These are phyloP conservation scores for Drosophila quinaria DNA, from an alignment of 2,888 invertebrate genomes.

Conservation along the genomic window DNA sequence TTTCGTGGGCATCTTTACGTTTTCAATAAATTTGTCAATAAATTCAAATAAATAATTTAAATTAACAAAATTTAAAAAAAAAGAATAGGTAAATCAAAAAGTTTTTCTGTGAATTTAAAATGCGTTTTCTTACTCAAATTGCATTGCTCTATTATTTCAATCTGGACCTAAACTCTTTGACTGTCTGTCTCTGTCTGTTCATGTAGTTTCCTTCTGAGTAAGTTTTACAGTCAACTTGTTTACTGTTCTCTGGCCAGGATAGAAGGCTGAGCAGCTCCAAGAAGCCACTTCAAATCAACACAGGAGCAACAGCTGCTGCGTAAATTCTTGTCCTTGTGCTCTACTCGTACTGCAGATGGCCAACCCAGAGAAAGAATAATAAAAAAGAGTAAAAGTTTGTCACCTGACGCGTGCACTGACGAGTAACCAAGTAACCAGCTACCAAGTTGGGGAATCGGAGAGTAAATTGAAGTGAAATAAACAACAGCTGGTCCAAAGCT, in stretches of 20 bases:
- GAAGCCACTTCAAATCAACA: constrained; percentile 55
- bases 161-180: constrained; percentile 12
- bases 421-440: constrained; percentile 26
- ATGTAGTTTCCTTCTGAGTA: constrained; percentile 45
- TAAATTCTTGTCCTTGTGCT: constrained; percentile 40
- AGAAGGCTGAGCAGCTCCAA: constrained; percentile 24
- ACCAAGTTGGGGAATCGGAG: constrained; percentile 33
- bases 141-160: neutral
- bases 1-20: too few species aligned
- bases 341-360: constrained; percentile 27
- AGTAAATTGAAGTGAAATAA: constrained; percentile 33
- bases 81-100: neutral
- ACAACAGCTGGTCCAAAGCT: constrained; percentile 50
- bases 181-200: constrained; percentile 14
- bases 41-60: too few species aligned
- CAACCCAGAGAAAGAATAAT: constrained; percentile 16
- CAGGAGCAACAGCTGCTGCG: constrained; percentile 61
- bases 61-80: too few species aligned
- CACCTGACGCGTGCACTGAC: constrained; percentile 78
- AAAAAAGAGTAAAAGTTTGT: constrained; percentile 55
- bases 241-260: constrained; percentile 41
- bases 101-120: neutral
- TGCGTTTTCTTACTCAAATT: neutral
- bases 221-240: constrained; percentile 65
- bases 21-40: too few species aligned